Conservation (phyloP, 2,797 vertebrate species). For the Tangara arthus region DNA sequence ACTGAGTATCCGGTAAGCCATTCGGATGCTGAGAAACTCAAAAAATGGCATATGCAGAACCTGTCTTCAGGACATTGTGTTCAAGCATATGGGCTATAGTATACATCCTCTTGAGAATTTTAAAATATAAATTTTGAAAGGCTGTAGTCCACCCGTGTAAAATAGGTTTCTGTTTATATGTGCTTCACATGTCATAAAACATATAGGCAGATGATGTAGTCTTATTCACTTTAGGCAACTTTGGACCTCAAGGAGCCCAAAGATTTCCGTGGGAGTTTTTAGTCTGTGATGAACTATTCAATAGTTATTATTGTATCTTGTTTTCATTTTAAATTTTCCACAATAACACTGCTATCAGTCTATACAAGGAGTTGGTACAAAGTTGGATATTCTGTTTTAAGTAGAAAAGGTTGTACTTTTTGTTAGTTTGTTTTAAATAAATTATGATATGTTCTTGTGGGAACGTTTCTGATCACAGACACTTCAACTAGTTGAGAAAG, state of each 20-base stretch:
- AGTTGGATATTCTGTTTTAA: background rate
- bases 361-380: background rate
- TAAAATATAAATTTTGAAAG: background rate
- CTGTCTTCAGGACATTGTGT: background rate
- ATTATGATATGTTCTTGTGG: background rate
- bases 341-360: background rate
- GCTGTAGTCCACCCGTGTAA: background rate
- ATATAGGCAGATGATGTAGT: accelerated
- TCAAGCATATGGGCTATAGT: background rate
- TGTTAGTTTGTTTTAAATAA: background rate
- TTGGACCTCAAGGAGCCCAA: background rate
- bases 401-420: background rate
- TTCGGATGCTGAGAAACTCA: background rate
- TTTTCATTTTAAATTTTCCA: background rate
- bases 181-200: background rate
- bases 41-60: background rate
- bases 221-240: background rate
- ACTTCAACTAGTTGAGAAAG: background rate
- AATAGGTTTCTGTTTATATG: background rate
- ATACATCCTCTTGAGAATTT: background rate
- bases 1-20: background rate
- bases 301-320: background rate
- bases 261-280: background rate
- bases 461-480: background rate
- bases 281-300: background rate